Evolutionary conservation across 2,113 vertebrate genomes (phyloP).

Genomic region (Myotis lucifugus): DNA sequence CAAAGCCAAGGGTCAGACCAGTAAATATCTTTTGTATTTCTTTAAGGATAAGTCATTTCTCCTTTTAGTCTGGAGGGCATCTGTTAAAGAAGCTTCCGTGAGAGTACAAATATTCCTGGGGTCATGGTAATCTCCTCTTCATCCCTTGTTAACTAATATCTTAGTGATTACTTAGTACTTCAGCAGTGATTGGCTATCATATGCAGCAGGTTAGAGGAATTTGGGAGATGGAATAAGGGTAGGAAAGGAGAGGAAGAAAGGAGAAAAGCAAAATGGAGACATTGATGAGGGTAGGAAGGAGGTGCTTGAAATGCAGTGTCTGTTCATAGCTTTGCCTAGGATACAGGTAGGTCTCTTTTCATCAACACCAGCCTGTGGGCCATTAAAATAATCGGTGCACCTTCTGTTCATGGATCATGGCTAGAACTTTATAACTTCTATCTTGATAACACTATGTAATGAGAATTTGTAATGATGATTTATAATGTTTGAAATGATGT

Average conservation of each 20-base stretch:
- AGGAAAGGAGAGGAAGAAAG: background rate
- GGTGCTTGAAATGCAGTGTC: background rate
- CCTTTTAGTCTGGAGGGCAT: background rate
- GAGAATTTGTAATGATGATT: background rate
- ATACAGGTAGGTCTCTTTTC: background rate
- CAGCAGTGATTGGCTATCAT: background rate
- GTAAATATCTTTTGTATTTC: background rate
- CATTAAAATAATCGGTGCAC: background rate
- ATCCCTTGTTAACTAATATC: background rate
- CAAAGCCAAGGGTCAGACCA: background rate
- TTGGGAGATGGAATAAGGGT: background rate
- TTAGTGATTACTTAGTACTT: background rate
- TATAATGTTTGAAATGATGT: background rate
- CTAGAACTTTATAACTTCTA: background rate
- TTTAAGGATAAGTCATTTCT: slow-evolving; percentile 1
- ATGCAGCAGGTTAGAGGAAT: background rate
- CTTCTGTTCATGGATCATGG: background rate
- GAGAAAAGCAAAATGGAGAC: background rate
- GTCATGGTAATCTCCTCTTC: background rate
- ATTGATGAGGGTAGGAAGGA: background rate
- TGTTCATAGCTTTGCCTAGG: background rate
- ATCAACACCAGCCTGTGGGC: background rate
- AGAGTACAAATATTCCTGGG: background rate
- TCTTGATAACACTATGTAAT: background rate
- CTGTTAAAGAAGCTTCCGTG: background rate